A percentile compares a stretch with the other conserved stretches of the same genome.
phyloP scores from a whole-genome alignment of 2,797 vertebrate species.

The Tamandua tetradactyla region DNA sequence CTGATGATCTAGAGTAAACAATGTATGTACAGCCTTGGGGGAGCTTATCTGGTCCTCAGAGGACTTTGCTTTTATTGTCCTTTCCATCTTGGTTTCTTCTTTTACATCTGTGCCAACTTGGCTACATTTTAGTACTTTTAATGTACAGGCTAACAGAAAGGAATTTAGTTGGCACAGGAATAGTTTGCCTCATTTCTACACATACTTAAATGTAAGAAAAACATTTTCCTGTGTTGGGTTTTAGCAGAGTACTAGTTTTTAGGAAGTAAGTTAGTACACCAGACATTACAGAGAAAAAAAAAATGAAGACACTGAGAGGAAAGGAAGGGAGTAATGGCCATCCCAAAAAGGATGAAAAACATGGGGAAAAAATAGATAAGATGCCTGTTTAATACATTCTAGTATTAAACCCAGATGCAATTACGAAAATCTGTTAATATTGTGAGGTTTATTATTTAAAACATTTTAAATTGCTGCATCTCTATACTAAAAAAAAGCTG shows the following conservation, averaged over 20 bases:
- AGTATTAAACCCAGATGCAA: background rate
- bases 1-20: background rate
- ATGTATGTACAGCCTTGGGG: too few relatives aligned
- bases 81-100: background rate
- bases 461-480: background rate
- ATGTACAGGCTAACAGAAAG: background rate
- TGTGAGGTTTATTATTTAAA: background rate
- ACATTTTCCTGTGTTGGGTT: background rate
- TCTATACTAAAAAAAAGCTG: background rate
- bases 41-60: background rate
- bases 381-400: background rate
- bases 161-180: background rate
- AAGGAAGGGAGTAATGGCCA: background rate
- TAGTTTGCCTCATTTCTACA: background rate
- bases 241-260: background rate
- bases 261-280: background rate
- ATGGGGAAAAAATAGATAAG: background rate
- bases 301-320: background rate
- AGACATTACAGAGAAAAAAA: background rate
- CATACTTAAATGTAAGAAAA: background rate
- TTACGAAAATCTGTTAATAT: background rate
- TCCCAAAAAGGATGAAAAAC: background rate
- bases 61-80: background rate
- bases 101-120: constrained; percentile 4
- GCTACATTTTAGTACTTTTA: background rate